phyloP scores from a whole-genome alignment of 53 echinoderm and acorn worm genomes.

The Patiria pectinifera region DNA sequence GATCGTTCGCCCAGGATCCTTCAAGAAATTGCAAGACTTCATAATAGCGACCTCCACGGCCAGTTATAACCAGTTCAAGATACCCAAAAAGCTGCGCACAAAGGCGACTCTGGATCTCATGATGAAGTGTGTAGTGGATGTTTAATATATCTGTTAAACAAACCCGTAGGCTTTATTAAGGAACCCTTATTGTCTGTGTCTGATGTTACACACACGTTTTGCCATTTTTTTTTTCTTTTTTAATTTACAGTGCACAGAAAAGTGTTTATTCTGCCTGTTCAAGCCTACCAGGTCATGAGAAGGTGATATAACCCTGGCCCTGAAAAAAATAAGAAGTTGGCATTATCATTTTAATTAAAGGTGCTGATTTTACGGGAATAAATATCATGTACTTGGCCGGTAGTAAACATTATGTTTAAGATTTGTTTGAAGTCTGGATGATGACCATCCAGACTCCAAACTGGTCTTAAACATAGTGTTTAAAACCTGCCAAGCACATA shows the following conservation, averaged over 20 bases:
- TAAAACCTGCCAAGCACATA: too few species aligned
- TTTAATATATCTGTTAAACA: neutral
- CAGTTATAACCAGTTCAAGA: conserved; percentile 69
- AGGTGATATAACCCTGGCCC: too few species aligned
- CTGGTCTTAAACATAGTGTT: too few species aligned
- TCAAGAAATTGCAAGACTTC: conserved; percentile 42
- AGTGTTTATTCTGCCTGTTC: neutral
- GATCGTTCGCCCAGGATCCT: conserved; percentile 50
- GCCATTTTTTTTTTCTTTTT: neutral
- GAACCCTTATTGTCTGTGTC: neutral
- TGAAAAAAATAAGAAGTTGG: too few species aligned
- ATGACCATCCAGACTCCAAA: too few species aligned
- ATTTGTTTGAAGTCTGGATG: too few species aligned
- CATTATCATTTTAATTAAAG: too few species aligned
- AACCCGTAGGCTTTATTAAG: neutral
- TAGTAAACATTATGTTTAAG: too few species aligned
- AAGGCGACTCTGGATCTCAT: conserved; percentile 58
- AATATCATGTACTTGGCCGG: too few species aligned
- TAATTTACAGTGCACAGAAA: neutral
- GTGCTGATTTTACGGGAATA: too few species aligned
- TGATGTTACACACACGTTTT: too few species aligned
- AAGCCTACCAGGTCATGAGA: too few species aligned
- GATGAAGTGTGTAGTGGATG: conserved; percentile 39
- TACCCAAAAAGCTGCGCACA: conserved; percentile 59
- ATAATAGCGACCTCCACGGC: conserved; percentile 71